Base-by-base conservation (phyloP, 2,888 invertebrate species). In the Leptura quadrifasciata region DNA sequence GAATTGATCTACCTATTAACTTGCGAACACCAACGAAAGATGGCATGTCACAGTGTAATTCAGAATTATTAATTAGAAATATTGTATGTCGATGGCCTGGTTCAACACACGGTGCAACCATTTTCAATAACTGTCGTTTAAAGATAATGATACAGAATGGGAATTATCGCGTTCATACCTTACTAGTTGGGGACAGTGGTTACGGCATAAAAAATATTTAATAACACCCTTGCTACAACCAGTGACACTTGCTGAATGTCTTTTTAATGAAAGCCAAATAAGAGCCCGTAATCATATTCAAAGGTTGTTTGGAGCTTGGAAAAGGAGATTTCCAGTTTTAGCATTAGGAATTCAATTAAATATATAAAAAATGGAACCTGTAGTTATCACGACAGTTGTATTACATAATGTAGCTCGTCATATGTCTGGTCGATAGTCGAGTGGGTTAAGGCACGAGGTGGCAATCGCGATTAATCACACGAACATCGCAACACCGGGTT, bases 281-380 rank as follows among this genome's bases (percentile, higher is more conserved):
- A 69, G 81, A 64, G 84, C 83, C 15, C 69, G 84, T 72, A 83
- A 84, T 72, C 68, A 78, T 15, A 73, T 84, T 18, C 83, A 85
- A 78, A 68, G 84, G 63, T 81, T 72, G 20, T 85, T 83, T 84
- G 84, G 85, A 17, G 76, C 84, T 24, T 76, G 72, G 68, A 85
- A 86, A 75, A 67, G 82, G 67, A 35, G 85, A 68, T 86, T 86
- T 79, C 86, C 86, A 57, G 77, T 82, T 27, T 73, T 86, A 57
- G 80, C 84, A n/a, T 35, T 84, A 31, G 86, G 85, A 27, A 79
- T 87, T 31, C 24, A 83, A n/a, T 60, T 84, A 9, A 79, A 82
- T 72, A 39, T 84, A 17, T 71, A 72, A 24, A 81, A 64, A 57
- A 76, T 78, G 5, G 60, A 78, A 70, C 72, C 75, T 35, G 67